Conservation (phyloP, 2,113 vertebrate species). For the Tamias sibiricus region DNA sequence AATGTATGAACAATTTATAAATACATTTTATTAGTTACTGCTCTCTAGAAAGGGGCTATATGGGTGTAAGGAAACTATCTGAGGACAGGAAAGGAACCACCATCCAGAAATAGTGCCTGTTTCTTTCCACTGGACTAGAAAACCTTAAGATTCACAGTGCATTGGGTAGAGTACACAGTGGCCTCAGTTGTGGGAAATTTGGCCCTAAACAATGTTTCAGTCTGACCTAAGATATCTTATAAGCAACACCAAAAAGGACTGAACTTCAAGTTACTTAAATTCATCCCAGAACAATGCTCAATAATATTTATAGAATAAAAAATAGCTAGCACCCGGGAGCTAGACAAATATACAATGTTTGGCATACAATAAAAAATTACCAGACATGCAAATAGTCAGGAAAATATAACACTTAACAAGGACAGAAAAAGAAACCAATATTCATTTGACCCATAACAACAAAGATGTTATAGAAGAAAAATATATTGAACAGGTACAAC, state of each 20-base stretch:
- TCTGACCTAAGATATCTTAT: neutral
- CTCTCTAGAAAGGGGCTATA: neutral
- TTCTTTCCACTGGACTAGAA: neutral
- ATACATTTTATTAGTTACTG: slow-evolving; percentile 59
- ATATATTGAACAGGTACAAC: neutral
- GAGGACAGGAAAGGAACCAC: neutral
- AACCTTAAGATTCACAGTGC: neutral
- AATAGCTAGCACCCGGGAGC: neutral
- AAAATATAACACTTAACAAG: neutral
- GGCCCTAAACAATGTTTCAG: neutral
- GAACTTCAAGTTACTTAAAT: slow-evolving; percentile 14
- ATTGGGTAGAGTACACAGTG: neutral
- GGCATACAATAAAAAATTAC: slow-evolving; percentile 7
- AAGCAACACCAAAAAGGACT: slow-evolving; percentile 40
- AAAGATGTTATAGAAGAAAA: slow-evolving; percentile 29
- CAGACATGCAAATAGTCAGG: neutral
- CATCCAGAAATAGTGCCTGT: neutral
- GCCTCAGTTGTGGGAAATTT: neutral
- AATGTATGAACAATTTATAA: slow-evolving; percentile 68
- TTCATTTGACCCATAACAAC: neutral
- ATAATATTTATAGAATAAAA: slow-evolving; percentile 29
- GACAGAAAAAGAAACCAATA: neutral
- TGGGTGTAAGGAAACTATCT: neutral
- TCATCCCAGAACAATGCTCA: neutral
- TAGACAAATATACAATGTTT: neutral